These are phyloP conservation scores for Gila orcuttii DNA, from an alignment of 2,113 vertebrate genomes.

Conservation along the genomic window DNA sequence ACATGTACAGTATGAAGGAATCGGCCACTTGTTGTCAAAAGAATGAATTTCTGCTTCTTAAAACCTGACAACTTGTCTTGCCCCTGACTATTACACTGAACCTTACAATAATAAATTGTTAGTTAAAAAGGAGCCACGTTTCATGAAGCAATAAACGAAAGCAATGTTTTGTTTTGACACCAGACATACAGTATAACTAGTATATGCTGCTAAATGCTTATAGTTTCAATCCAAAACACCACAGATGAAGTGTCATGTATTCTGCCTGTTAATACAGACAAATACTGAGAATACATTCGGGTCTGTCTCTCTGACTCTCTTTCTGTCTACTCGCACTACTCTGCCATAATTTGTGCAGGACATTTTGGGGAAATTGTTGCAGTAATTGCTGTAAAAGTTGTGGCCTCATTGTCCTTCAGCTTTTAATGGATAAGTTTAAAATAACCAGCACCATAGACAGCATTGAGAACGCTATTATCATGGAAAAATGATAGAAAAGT, in stretches of 20 bases:
- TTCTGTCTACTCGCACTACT: background rate
- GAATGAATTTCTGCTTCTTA: background rate
- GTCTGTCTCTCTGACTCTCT: slow-evolving; percentile 11
- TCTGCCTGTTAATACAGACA: slow-evolving; percentile 51
- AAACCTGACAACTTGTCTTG: slow-evolving; percentile 31
- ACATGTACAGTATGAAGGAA: background rate
- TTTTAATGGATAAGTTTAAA: background rate
- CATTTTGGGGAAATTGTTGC: background rate
- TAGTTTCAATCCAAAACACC: slow-evolving; percentile 57
- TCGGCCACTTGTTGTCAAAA: background rate
- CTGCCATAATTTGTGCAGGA: background rate
- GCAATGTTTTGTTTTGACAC: slow-evolving; percentile 36
- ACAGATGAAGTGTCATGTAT: slow-evolving; percentile 51
- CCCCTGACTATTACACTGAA: slow-evolving; percentile 23
- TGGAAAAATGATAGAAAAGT: background rate
- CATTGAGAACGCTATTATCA: background rate
- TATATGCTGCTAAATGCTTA: slow-evolving; percentile 63
- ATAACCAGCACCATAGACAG: background rate
- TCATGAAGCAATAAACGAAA: slow-evolving; percentile 30
- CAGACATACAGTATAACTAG: slow-evolving; percentile 34
- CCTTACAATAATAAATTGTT: slow-evolving; percentile 33
- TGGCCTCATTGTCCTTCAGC: background rate
- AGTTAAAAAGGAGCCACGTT: slow-evolving; percentile 9
- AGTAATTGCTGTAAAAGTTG: background rate
- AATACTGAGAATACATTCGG: slow-evolving; percentile 49